A percentile compares a stretch with the other conserved stretches of the same genome.
These are phyloP conservation scores for Drosophila algonquin DNA, from an alignment of 2,888 invertebrate species.

Conservation along the genomic window DNA sequence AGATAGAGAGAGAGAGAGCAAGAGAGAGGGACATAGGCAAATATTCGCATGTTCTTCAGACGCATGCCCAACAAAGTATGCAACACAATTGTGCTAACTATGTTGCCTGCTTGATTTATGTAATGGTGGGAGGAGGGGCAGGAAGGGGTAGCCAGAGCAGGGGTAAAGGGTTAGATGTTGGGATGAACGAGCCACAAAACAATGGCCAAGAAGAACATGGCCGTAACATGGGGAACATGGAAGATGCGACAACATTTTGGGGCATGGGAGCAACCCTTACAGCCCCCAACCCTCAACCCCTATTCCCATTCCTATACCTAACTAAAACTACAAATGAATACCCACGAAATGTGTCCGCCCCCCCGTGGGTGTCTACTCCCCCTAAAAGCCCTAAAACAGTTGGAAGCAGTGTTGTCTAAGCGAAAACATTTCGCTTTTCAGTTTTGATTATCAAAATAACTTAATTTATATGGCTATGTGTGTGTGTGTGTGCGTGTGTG, in stretches of 20 bases:
- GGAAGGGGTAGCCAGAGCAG: background rate
- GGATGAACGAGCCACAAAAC: conserved; percentile 48
- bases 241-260: background rate
- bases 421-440: conserved; percentile 67
- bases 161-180: conserved; percentile 34
- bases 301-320: background rate
- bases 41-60: conserved; percentile 57
- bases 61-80: conserved; percentile 74
- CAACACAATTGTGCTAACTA: conserved; percentile 78
- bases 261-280: conserved; percentile 60
- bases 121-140: background rate
- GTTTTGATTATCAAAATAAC: conserved; percentile 77
- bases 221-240: background rate
- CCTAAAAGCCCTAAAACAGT: background rate
- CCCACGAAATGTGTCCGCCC: conserved; percentile 5
- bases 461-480: conserved; percentile 66
- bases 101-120: conserved; percentile 47
- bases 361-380: background rate
- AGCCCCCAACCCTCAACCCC: conserved; percentile 11
- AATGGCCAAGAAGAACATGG: conserved; percentile 51
- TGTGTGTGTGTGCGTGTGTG: conserved; percentile 15
- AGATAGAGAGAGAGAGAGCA: too few species aligned
- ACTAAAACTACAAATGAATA: conserved; percentile 74
- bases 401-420: conserved; percentile 40
- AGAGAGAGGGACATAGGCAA: conserved; percentile 15